Evolutionary conservation across 2,113 vertebrate genomes (phyloP).

Genomic region (Onychorhynchus coronatus): DNA sequence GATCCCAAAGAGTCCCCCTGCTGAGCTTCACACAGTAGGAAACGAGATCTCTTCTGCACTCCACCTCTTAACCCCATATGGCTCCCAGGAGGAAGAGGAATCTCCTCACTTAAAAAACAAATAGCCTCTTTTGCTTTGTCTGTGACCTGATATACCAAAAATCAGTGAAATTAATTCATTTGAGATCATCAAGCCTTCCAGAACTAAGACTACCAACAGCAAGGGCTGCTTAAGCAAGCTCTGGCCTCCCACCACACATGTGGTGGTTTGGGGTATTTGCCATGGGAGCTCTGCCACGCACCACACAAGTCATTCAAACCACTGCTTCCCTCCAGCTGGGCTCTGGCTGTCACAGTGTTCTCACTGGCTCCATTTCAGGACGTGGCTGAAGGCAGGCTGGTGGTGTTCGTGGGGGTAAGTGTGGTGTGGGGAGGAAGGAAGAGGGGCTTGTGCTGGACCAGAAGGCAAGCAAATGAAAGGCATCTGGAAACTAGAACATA

Average conservation of each 20-base stretch:
- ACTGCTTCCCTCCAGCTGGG: not conserved
- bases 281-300: not conserved
- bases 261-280: not conserved
- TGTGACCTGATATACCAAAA: not conserved
- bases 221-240: not conserved
- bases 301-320: not conserved
- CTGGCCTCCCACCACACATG: not conserved
- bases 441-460: not conserved
- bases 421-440: not conserved
- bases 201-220: not conserved
- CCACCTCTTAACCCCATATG: not conserved
- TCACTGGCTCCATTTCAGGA: not conserved
- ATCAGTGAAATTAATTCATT: not conserved
- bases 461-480: not conserved
- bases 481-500: constrained; percentile 6
- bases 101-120: not conserved
- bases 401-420: not conserved
- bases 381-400: not conserved
- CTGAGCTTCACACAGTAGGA: not conserved
- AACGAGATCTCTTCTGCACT: not conserved
- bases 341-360: not conserved
- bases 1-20: not conserved
- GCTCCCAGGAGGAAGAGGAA: not conserved
- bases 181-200: not conserved
- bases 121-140: not conserved